Evolutionary conservation across 2,888 invertebrate genomes (phyloP).

Genomic region (Aporophyla nigra): DNA sequence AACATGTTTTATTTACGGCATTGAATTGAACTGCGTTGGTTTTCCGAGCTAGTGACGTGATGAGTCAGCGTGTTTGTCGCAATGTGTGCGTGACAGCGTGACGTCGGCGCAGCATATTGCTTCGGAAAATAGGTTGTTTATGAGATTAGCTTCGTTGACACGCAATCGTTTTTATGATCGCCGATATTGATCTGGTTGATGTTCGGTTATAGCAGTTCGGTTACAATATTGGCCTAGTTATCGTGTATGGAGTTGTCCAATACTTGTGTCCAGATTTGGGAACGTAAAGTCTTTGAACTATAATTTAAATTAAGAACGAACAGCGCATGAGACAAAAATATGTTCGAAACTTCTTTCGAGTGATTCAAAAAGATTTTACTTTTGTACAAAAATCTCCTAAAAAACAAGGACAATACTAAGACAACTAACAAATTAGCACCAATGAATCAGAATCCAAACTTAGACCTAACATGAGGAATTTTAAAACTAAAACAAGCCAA

Average conservation of each 20-base stretch:
- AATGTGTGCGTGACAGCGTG: constrained; percentile 81
- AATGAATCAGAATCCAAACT: constrained; percentile 26
- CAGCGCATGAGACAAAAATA: not conserved
- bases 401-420: too few species aligned
- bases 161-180: constrained; percentile 70
- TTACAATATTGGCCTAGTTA: constrained; percentile 39
- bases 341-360: not conserved
- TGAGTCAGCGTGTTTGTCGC: constrained; percentile 78
- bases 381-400: not conserved
- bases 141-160: constrained; percentile 74
- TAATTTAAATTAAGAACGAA: constrained; percentile 1
- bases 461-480: constrained; percentile 12
- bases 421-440: not conserved
- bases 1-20: constrained; percentile 90
- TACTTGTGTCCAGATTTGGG: constrained; percentile 17
- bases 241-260: constrained; percentile 16
- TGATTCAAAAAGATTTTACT: not conserved
- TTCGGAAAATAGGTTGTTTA: constrained; percentile 74
- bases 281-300: not conserved
- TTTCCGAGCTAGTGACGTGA: constrained; percentile 72
- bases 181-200: constrained; percentile 55
- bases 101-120: constrained; percentile 73
- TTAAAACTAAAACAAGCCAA: constrained; percentile 55
- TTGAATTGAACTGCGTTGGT: constrained; percentile 87
- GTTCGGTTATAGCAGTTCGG: constrained; percentile 38